Conservation (phyloP, 2,797 vertebrate genomes). For the Micromesistius poutassou region DNA sequence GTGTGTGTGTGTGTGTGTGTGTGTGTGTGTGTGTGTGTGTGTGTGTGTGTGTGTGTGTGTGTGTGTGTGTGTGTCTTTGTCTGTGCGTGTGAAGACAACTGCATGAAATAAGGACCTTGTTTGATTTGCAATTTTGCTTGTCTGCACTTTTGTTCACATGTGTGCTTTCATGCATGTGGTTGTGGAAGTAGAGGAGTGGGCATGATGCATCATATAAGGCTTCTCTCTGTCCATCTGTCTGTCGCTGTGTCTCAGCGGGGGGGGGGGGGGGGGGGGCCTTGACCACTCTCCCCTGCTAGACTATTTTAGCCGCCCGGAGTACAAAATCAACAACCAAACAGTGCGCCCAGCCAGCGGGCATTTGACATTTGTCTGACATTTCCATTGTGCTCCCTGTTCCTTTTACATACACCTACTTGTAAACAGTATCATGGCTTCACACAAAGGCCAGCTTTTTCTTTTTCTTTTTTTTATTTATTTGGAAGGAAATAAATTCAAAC, state of each 20-base stretch:
- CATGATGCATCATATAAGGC: slow-evolving; percentile 48
- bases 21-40: too few relatives aligned
- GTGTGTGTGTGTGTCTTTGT: too few relatives aligned
- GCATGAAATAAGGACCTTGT: too few relatives aligned
- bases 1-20: too few relatives aligned
- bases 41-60: too few relatives aligned
- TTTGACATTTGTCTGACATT: slow-evolving; percentile 83
- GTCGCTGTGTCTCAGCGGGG: neutral
- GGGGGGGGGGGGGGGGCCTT: slow-evolving; percentile 16
- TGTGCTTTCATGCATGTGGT: neutral
- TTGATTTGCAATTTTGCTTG: neutral
- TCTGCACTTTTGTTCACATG: neutral
- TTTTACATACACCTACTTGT: slow-evolving; percentile 67
- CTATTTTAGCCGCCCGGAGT: slow-evolving; percentile 47
- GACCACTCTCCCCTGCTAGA: slow-evolving; percentile 23
- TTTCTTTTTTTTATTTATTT: slow-evolving; percentile 25
- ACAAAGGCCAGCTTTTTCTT: slow-evolving; percentile 57
- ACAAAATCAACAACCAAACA: slow-evolving; percentile 41
- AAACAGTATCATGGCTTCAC: slow-evolving; percentile 72
- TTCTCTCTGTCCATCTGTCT: neutral
- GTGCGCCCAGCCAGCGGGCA: slow-evolving; percentile 65
- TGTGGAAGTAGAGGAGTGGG: slow-evolving; percentile 27
- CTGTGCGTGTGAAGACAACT: too few relatives aligned
- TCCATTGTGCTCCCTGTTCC: slow-evolving; percentile 62
- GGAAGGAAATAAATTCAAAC: slow-evolving; percentile 37